These are phyloP conservation scores for Tonatia bakeri DNA, from an alignment of 2,113 vertebrate species.

Conservation along the genomic window DNA sequence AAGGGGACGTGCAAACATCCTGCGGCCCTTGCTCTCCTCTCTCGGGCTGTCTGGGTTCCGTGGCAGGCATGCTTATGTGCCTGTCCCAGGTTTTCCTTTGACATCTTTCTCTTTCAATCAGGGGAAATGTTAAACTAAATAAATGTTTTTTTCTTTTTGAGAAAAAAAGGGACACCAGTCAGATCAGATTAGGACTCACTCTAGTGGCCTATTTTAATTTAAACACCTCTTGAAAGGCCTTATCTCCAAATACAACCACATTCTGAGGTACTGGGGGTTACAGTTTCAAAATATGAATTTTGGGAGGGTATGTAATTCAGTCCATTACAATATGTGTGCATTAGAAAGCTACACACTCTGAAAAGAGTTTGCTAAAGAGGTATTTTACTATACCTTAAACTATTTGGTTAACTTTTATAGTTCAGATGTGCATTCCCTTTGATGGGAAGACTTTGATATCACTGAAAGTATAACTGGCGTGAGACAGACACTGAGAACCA, in stretches of 20 bases:
- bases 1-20: constrained; percentile 96
- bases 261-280: background rate
- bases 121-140: constrained; percentile 47
- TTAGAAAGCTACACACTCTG: background rate
- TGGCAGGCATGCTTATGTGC: background rate
- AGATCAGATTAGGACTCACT: background rate
- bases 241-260: background rate
- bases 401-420: background rate
- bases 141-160: constrained; percentile 74
- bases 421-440: background rate
- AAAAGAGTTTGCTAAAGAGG: background rate
- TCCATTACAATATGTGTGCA: background rate
- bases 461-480: background rate
- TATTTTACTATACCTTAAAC: background rate
- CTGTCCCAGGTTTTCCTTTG: background rate
- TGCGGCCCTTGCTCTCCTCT: constrained; percentile 81
- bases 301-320: background rate
- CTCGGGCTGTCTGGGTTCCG: background rate
- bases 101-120: constrained; percentile 16
- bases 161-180: constrained; percentile 8
- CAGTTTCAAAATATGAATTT: background rate
- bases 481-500: background rate
- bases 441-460: background rate
- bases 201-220: background rate
- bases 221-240: background rate